Evolutionary conservation across 2,113 vertebrate species (phyloP).

Genomic region (Macheiramphus alcinus): DNA sequence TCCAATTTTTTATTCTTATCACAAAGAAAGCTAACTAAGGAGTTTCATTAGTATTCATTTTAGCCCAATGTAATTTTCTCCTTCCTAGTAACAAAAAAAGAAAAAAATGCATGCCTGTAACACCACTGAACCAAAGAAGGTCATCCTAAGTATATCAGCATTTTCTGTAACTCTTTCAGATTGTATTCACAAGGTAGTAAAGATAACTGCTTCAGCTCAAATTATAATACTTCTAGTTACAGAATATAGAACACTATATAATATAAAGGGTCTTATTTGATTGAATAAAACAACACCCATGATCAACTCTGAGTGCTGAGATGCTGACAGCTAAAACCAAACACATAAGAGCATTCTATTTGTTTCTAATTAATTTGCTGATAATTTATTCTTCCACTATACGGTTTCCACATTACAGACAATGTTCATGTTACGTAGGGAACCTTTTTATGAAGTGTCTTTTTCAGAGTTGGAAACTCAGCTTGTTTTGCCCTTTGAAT

Average conservation of each 20-base stretch:
- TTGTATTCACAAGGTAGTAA: conserved; percentile 52
- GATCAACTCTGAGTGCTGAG: conserved; percentile 33
- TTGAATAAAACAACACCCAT: conserved; percentile 41
- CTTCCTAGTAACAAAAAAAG: conserved; percentile 72
- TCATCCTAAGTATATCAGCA: conserved; percentile 61
- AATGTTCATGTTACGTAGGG: neutral
- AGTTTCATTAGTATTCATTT: conserved; percentile 80
- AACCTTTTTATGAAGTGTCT: neutral
- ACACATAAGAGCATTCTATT: conserved; percentile 33
- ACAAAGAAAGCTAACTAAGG: conserved; percentile 76
- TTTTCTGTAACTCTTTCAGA: conserved; percentile 57
- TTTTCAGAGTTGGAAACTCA: neutral
- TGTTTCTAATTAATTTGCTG: conserved; percentile 57
- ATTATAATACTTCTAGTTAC: conserved; percentile 47
- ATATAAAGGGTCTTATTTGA: conserved; percentile 31
- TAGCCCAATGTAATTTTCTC: conserved; percentile 72
- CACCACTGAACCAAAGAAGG: conserved; percentile 63
- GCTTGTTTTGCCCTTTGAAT: neutral
- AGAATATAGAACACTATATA: conserved; percentile 38
- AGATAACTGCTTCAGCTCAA: conserved; percentile 57
- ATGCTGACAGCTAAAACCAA: conserved; percentile 47
- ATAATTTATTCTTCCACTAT: conserved; percentile 49
- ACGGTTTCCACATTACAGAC: neutral
- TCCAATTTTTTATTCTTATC: conserved; percentile 75
- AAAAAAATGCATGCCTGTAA: conserved; percentile 32